Evolutionary conservation across 2,797 vertebrate genomes (phyloP), one percentile per base, ranked within the genome.

Genomic region (Hoplostethus mediterraneus): DNA sequence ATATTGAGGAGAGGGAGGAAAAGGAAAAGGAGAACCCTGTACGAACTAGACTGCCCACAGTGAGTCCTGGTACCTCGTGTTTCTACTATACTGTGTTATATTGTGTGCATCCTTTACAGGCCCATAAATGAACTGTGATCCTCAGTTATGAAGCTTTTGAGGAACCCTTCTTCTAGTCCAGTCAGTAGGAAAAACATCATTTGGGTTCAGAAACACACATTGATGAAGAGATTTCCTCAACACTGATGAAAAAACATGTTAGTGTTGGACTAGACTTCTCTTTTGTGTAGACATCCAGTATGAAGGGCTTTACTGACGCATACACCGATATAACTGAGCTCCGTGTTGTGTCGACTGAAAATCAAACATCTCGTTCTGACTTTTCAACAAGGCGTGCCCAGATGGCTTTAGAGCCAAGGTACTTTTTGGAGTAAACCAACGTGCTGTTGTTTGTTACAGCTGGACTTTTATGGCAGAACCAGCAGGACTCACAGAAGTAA

Each of bases 251-350:
- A 21, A 21, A 21, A 1, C 21, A 1, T 21, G 21, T 21, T 21
- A 21, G 21, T n/a, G n/a, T n/a, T n/a, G n/a, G n/a, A n/a, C n/a
- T 55, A 38, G 9, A 9, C 9, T 38, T 75, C 78, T 73, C 65
- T 25, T 76, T 42, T 63, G 63, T 61, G 73, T 68, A 83, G 79
- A 85, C 80, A 72, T 52, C 38, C 82, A 71, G 82, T 53, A 82
- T 82, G 77, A 85, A 80, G 31, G 61, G 75, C 77, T 84, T 84
- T 80, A n/a, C 69, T 67, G 73, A 74, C 31, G n/a, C n/a, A n/a
- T n/a, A n/a, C n/a, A n/a, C n/a, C n/a, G n/a, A n/a, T n/a, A 80
- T 80, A 47, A 52, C 73, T 36, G 33, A 83, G 79, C 71, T 75
- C 59, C 77, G 67, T 42, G 59, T 48, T 63, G 67, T 71, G 69